phyloP scores from a whole-genome alignment of 2,888 invertebrate genomes.

The Crioceris asparagi region DNA sequence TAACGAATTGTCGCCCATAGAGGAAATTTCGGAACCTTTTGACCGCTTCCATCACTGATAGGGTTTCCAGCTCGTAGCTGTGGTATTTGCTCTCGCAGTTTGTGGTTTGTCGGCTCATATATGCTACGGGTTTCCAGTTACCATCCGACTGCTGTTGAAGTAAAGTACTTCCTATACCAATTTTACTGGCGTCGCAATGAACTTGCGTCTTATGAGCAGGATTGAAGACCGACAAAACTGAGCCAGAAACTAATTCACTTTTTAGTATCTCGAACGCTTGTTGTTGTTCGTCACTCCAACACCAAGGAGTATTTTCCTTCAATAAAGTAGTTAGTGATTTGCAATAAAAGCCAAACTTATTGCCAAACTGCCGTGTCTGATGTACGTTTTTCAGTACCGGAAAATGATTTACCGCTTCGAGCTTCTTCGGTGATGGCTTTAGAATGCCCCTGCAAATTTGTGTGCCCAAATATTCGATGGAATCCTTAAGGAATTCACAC shows the following conservation, averaged over 20 bases:
- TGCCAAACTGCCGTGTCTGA: no score
- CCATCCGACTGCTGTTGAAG: slow-evolving; percentile 19
- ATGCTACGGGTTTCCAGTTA: slow-evolving; percentile 20
- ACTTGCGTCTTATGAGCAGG: slow-evolving; percentile 14
- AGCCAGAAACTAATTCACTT: background rate
- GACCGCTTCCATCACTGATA: slow-evolving; percentile 9
- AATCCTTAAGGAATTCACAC: no score
- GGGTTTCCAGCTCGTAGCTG: slow-evolving; percentile 14
- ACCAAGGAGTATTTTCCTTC: background rate
- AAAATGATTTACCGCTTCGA: no score
- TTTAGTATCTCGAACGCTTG: background rate
- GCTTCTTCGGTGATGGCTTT: no score
- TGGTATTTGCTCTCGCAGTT: slow-evolving; percentile 9
- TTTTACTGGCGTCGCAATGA: slow-evolving; percentile 20
- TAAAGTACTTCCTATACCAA: slow-evolving; percentile 19
- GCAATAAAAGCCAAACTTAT: slow-evolving; percentile 10
- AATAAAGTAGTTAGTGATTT: background rate
- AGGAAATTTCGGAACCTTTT: slow-evolving; percentile 7
- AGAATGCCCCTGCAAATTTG: no score
- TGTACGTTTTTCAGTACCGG: no score
- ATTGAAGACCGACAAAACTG: slow-evolving; percentile 1
- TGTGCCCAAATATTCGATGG: no score
- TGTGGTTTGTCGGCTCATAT: slow-evolving; percentile 15
- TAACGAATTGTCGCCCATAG: slow-evolving; percentile 4
- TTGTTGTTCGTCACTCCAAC: background rate